Percentiles rank a stretch among this genome's conserved stretches.
phyloP scores from a whole-genome alignment of 2,888 invertebrate species.

The Andrena praecox region DNA sequence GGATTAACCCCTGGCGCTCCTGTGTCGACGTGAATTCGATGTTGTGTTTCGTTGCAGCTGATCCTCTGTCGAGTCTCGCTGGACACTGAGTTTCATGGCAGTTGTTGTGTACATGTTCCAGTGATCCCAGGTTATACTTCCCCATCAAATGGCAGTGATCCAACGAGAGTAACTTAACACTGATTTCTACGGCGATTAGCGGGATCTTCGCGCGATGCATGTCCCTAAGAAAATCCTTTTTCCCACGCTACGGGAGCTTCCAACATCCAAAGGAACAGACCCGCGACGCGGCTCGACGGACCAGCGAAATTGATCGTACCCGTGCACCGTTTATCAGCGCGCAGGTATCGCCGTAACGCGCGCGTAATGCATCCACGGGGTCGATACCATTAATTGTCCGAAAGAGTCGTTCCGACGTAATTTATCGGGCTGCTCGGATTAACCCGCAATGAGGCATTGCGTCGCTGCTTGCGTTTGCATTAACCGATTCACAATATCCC shows the following conservation, averaged over 20 bases:
- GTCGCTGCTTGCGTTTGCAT: conserved; percentile 20
- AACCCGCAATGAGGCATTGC: conserved; percentile 18
- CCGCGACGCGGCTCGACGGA: not conserved
- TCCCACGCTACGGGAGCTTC: no score
- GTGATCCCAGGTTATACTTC: no score
- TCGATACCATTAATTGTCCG: conserved; percentile 58
- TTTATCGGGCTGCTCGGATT: conserved; percentile 41
- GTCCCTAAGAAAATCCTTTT: not conserved
- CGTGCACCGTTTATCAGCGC: conserved; percentile 36
- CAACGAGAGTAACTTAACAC: no score
- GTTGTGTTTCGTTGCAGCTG: no score
- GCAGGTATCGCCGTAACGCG: conserved; percentile 17
- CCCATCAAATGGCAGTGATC: no score
- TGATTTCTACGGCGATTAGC: no score
- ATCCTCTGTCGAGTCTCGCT: no score
- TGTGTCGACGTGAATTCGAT: not conserved
- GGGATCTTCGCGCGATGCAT: no score
- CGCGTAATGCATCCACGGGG: conserved; percentile 49
- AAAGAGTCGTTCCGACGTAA: conserved; percentile 46
- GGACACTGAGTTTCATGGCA: no score
- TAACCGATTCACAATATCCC: conserved; percentile 6
- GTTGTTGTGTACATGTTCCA: no score
- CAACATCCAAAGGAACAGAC: not conserved
- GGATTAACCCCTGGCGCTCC: no score
- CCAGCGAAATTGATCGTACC: conserved; percentile 29